Evolutionary conservation across 53 echinoderm and acorn worm species (phyloP).

Genomic region (Luidia sarsii): DNA sequence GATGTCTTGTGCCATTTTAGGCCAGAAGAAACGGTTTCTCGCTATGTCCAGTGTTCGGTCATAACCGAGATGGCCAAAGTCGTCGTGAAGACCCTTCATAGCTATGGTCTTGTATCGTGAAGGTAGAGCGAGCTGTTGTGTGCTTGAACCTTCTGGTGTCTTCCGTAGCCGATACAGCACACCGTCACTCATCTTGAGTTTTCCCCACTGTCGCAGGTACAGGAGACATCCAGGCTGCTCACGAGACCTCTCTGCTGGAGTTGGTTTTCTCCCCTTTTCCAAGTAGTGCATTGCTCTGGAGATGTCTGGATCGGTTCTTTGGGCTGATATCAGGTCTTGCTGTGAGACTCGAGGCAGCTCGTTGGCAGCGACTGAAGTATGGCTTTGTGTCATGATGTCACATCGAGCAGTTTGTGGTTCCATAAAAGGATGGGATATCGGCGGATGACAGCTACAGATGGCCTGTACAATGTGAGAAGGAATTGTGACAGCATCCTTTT

Average conservation of each 20-base stretch:
- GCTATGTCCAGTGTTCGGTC: slow-evolving; percentile 39
- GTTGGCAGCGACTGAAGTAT: neutral
- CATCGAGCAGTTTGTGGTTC: neutral
- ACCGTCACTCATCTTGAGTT: slow-evolving; percentile 4
- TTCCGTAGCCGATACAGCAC: slow-evolving; percentile 16
- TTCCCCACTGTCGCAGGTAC: neutral
- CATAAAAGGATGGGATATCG: neutral
- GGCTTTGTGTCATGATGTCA: neutral
- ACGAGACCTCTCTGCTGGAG: neutral
- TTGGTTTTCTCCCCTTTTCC: neutral
- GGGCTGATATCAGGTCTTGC: neutral
- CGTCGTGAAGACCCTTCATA: slow-evolving; percentile 38
- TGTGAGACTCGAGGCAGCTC: neutral
- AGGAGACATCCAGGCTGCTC: neutral
- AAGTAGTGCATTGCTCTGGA: neutral
- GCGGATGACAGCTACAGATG: neutral
- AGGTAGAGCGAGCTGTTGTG: slow-evolving; percentile 41
- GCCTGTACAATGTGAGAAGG: neutral
- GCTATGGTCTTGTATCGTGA: neutral
- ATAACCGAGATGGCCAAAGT: slow-evolving; percentile 53
- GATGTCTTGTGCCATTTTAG: slow-evolving; percentile 35
- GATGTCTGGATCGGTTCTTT: neutral
- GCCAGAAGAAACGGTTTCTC: slow-evolving; percentile 56
- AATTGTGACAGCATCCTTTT: neutral
- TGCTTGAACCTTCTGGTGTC: neutral